Evolutionary conservation across 2,888 invertebrate species (phyloP).

Genomic region (Drosophila meridionalis): DNA sequence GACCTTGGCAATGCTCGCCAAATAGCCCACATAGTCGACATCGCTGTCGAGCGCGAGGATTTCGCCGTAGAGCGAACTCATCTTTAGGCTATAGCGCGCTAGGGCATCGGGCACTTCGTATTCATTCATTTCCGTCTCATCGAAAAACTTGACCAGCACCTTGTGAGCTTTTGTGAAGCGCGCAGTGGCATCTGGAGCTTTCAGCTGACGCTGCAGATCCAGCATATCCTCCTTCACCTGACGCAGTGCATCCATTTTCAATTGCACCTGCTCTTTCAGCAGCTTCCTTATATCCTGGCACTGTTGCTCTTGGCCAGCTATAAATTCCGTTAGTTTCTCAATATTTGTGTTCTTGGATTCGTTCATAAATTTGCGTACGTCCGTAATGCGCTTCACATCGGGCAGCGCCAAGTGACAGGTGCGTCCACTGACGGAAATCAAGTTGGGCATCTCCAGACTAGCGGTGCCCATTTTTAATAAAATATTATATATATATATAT

Average conservation of each 20-base stretch:
- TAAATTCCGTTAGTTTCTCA: slow-evolving; percentile 4
- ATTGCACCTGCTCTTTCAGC: slow-evolving; percentile 24
- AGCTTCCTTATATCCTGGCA: slow-evolving; percentile 32
- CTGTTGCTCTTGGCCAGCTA: slow-evolving; percentile 25
- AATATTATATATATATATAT: not conserved
- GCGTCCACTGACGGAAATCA: slow-evolving; percentile 24
- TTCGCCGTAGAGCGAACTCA: slow-evolving; percentile 41
- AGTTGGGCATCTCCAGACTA: not conserved
- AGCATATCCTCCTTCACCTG: slow-evolving; percentile 48
- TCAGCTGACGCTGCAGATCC: slow-evolving; percentile 35
- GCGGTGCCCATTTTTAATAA: slow-evolving; percentile 9
- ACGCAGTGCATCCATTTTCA: slow-evolving; percentile 29
- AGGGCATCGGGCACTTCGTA: slow-evolving; percentile 36
- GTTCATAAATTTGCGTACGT: slow-evolving; percentile 33
- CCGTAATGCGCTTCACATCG: slow-evolving; percentile 40
- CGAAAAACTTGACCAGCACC: slow-evolving; percentile 43
- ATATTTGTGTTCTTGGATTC: slow-evolving; percentile 26
- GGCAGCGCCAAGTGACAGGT: slow-evolving; percentile 32
- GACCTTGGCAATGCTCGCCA: slow-evolving; percentile 36
- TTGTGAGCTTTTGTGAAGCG: not conserved
- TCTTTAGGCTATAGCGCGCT: slow-evolving; percentile 38
- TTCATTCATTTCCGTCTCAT: slow-evolving; percentile 46
- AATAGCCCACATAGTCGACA: slow-evolving; percentile 44
- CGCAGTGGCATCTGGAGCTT: slow-evolving; percentile 2
- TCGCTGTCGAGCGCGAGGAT: slow-evolving; percentile 48